Percentiles rank a stretch among this genome's conserved stretches.
Evolutionary conservation across 2,888 invertebrate species (phyloP).

Genomic region (Ormyrus pomaceus): DNA sequence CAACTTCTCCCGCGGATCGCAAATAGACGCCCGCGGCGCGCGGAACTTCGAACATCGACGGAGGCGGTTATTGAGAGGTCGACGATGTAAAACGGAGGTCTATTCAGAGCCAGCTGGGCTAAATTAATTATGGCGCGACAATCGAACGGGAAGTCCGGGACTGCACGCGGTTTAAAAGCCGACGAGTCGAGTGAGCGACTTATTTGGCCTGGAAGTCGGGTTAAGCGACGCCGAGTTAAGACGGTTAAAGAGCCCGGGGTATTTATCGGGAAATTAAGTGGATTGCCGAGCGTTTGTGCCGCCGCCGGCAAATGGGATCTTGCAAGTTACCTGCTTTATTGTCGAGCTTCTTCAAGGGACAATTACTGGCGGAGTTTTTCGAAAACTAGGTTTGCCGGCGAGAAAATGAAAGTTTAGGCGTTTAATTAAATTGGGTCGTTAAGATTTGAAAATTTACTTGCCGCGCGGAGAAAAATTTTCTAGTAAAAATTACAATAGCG

Average conservation of each 20-base stretch:
- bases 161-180: neutral
- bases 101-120: conserved; percentile 16
- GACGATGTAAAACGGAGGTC: conserved; percentile 6
- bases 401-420: no score
- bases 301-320: neutral
- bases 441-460: no score
- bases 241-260: neutral
- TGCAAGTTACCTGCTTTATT: neutral
- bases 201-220: neutral
- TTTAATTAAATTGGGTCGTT: no score
- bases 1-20: conserved; percentile 21
- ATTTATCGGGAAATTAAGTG: conserved; percentile 27
- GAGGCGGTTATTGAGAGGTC: conserved; percentile 27
- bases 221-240: neutral
- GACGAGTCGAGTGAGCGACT: neutral
- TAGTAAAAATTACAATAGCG: no score
- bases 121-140: conserved; percentile 42
- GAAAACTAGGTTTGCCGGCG: no score
- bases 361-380: no score
- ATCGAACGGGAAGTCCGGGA: neutral
- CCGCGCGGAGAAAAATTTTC: no score
- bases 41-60: conserved; percentile 42
- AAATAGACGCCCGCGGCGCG: conserved; percentile 13
- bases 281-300: neutral
- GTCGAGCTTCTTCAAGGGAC: neutral